These are phyloP conservation scores for Cephalotes varians DNA, from an alignment of 2,888 invertebrate species.

Conservation along the genomic window DNA sequence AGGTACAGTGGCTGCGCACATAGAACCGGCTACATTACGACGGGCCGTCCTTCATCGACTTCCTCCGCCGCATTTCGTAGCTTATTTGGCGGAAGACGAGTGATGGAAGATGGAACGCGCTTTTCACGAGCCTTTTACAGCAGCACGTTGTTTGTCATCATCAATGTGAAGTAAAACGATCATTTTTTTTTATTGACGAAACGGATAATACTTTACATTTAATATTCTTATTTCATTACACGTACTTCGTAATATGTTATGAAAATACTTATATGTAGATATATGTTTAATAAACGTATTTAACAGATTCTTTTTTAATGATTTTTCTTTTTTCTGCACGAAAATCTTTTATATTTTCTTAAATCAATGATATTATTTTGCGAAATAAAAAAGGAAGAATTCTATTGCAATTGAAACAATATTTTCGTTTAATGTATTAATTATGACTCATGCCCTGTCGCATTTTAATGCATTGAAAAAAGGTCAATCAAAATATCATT, in stretches of 20 bases:
- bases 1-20: conserved; percentile 19
- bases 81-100: conserved; percentile 9
- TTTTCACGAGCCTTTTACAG: background rate
- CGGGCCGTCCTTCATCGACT: conserved; percentile 22
- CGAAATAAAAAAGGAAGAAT: background rate
- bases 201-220: background rate
- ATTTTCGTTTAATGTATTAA: conserved; percentile 22
- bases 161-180: background rate
- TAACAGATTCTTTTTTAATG: background rate
- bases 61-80: conserved; percentile 1
- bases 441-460: background rate
- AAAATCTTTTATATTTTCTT: background rate
- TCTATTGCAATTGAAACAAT: background rate
- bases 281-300: background rate
- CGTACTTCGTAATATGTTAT: background rate
- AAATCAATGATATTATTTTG: background rate
- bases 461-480: background rate
- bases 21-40: conserved; percentile 33
- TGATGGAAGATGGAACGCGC: background rate
- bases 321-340: background rate
- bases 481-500: conserved; percentile 13
- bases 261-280: background rate
- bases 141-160: background rate
- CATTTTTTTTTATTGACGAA: background rate
- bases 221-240: background rate